Base-by-base conservation (phyloP, 2,113 vertebrate species). In the Datnioides undecimradiatus region DNA sequence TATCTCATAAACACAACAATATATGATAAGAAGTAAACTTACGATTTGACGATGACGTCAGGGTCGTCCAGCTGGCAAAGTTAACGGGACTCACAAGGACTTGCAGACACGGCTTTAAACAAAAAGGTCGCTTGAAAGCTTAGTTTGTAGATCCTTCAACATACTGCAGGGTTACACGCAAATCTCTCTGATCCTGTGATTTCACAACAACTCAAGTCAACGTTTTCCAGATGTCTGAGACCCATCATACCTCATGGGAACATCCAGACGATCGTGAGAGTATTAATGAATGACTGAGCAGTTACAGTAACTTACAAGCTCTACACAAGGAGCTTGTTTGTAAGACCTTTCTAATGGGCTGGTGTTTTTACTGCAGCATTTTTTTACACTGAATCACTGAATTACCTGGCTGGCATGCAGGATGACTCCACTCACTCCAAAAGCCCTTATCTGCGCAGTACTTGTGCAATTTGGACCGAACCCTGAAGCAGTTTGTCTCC, bases 371-470 rank as follows among this genome's bases (percentile, higher is more conserved):
- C n/a, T n/a, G n/a, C n/a, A n/a, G n/a, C n/a, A n/a, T n/a, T n/a
- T n/a, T n/a, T n/a, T n/a, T n/a, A n/a, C n/a, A n/a, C n/a, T n/a
- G n/a, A n/a, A n/a, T n/a, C n/a, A n/a, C n/a, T n/a, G n/a, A n/a
- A 10, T 69, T 87, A 93, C 91, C 90, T 90, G 82, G 77, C 36
- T 79, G 29, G 71, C 95, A 95, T 7, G 5, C 29, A 5, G 4
- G 9, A 17, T 1, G 79, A 77, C 93, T 94, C 95, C 95, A 95
- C 0, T 94, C 88, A 23, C 95, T 95, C 93, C 94, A 95, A 8
- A 92, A 79, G 63, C 93, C 72, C 3, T 57, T 67, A 5, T 86
- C 63, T 0, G 84, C 91, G 57, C 95, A 95, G 13, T 93, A 94
- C 2, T 66, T 83, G 23, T 89, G 48, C 72, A 95, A 10, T 54